Evolutionary conservation across 1,140 invertebrate genomes (phyloP).

Genomic region (Hylaeus volcanicus): DNA sequence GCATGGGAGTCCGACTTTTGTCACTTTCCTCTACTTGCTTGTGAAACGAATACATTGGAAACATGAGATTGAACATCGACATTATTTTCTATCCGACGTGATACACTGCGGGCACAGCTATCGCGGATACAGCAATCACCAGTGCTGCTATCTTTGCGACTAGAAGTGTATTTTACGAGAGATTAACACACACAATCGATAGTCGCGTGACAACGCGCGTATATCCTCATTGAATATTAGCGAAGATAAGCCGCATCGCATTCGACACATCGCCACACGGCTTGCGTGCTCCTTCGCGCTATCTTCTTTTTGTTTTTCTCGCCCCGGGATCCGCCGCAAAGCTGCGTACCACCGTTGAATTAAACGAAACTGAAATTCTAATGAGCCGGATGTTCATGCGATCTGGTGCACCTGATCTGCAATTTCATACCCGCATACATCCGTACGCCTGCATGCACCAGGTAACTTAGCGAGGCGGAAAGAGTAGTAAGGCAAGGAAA

Average conservation of each 20-base stretch:
- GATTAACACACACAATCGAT: background rate
- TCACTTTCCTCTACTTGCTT: too few relatives aligned
- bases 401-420: slow-evolving; percentile 54
- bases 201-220: slow-evolving; percentile 5
- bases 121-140: too few relatives aligned
- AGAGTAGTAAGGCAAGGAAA: too few relatives aligned
- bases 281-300: background rate
- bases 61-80: too few relatives aligned
- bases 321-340: slow-evolving; percentile 21
- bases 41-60: too few relatives aligned
- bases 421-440: slow-evolving; percentile 58
- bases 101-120: too few relatives aligned
- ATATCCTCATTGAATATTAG: background rate
- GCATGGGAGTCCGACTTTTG: too few relatives aligned
- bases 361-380: slow-evolving; percentile 50
- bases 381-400: slow-evolving; percentile 53
- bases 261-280: too few relatives aligned
- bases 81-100: too few relatives aligned
- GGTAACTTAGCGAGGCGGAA: background rate
- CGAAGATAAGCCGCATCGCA: background rate
- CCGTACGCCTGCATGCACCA: slow-evolving; percentile 27
- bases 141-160: too few relatives aligned
- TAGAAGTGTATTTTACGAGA: too few relatives aligned
- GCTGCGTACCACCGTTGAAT: slow-evolving; percentile 10
- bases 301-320: slow-evolving; percentile 18